Conservation (phyloP, 2,888 invertebrate genomes). For the Meghimatium bilineatum region DNA sequence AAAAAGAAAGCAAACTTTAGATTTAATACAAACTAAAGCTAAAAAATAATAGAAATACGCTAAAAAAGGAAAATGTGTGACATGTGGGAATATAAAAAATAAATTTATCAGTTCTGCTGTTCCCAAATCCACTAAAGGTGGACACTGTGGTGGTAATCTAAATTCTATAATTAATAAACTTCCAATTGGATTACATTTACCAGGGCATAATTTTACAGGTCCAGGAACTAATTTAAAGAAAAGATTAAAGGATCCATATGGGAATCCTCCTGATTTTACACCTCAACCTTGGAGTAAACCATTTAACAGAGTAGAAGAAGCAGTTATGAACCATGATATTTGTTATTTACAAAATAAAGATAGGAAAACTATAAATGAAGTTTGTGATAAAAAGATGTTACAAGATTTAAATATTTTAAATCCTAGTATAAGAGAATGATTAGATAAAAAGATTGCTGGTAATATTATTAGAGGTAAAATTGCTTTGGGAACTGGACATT, state of each 20-base stretch:
- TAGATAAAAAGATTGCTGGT: not conserved
- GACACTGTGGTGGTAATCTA: not conserved
- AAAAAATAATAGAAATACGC: not conserved
- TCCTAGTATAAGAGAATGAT: not conserved
- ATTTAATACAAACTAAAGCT: not conserved
- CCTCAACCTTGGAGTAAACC: not conserved
- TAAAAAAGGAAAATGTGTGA: slow-evolving; percentile 2
- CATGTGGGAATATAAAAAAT: not conserved
- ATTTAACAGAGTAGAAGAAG: slow-evolving; percentile 3
- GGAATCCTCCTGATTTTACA: slow-evolving; percentile 14
- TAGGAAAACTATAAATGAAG: slow-evolving; percentile 11
- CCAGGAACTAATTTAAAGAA: slow-evolving; percentile 12
- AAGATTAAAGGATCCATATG: not conserved
- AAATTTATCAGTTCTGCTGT: not conserved
- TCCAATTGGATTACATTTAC: slow-evolving; percentile 1
- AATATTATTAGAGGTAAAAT: not conserved
- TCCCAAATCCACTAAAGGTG: no score
- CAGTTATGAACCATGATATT: slow-evolving; percentile 20
- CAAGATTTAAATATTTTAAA: slow-evolving; percentile 15
- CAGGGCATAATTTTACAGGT: slow-evolving; percentile 15
- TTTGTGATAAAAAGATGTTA: slow-evolving; percentile 27
- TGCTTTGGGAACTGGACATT: not conserved
- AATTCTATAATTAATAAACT: slow-evolving; percentile 6
- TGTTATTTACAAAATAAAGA: slow-evolving; percentile 14
- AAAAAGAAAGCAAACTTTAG: not conserved